Base-by-base conservation (phyloP, 1,140 invertebrate genomes). In the Hylaeus anthracinus region DNA sequence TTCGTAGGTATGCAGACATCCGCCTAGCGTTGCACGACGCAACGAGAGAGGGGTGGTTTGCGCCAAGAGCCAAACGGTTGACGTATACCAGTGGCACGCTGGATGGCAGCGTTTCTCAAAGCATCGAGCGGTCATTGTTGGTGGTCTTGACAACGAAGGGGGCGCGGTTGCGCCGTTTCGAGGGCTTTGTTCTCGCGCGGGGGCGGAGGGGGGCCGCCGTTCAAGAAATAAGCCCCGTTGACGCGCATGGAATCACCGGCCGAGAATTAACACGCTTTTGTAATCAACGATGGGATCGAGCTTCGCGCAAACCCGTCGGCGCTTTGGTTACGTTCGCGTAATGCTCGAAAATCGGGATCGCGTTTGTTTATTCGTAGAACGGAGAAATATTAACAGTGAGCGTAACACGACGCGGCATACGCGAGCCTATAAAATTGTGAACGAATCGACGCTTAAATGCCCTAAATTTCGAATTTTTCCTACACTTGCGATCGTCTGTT, bases 1-100 rank as follows among this genome's bases (percentile, higher is more conserved):
- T 87, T 87, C 84, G 77, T 79, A 81, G 81, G 76, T 80, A 83
- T 74, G 77, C 60, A 77, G 73, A 72, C 82, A 73, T 81, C 39
- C 39, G 61, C 39, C 39, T 43, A 2, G 80, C 84, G 77, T 39
- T 81, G 53, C 80, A 53, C 69, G 56, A 73, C 64, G 64, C 69
- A 51, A 45, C 6, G 51, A 9, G 6, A 9, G 9, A 72, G 69
- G 73, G 69, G 51, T 71, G 76, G 41, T 26, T 26, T 26, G 26
- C 26, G 41, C 71, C 74, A 48, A 12, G 67, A 83, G 81, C 26
- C 79, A 79, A 83, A 85, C 67, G 72, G 61, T 51, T 70, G 45
- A 58, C 39, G 55, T 51, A 45, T 26, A 2, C 15, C 43, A 37
- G 6, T 0, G n/a, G 2, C 3, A 2, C n/a, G 65, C 5, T 37